These are phyloP conservation scores for Drosophila koepferae DNA, from an alignment of 2,888 invertebrate genomes.

Conservation along the genomic window DNA sequence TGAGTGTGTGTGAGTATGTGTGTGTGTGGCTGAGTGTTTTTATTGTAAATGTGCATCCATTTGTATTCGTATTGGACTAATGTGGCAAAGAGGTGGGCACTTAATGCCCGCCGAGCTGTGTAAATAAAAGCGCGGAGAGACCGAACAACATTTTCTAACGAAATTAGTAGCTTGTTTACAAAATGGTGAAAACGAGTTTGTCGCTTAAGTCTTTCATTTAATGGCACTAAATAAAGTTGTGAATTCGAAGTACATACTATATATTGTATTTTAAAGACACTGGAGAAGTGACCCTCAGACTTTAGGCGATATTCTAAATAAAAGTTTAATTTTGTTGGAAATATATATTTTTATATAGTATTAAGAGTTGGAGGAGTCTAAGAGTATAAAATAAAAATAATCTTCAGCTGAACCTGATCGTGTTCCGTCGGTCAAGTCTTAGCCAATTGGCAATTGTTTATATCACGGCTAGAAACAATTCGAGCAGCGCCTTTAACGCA, in stretches of 20 bases:
- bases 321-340: background rate
- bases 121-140: slow-evolving; percentile 65
- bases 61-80: slow-evolving; percentile 76
- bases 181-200: slow-evolving; percentile 66
- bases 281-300: background rate
- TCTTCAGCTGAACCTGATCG: background rate
- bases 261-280: background rate
- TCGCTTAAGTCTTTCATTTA: slow-evolving; percentile 64
- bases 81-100: slow-evolving; percentile 78
- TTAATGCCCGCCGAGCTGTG: slow-evolving; percentile 68
- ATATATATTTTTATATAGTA: background rate
- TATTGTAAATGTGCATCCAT: slow-evolving; percentile 78
- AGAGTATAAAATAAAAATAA: background rate
- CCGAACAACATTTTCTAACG: slow-evolving; percentile 51
- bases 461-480: slow-evolving; percentile 14
- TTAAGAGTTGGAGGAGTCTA: background rate
- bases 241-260: slow-evolving; percentile 7
- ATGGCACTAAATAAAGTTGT: slow-evolving; percentile 11
- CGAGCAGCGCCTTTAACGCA: slow-evolving; percentile 19
- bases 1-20: slow-evolving; percentile 23
- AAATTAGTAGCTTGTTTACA: slow-evolving; percentile 66
- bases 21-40: slow-evolving; percentile 42
- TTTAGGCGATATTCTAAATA: background rate
- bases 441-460: background rate
- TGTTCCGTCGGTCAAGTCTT: no score